A percentile compares a stretch with the other conserved stretches of the same genome.
These are phyloP conservation scores for Ditylenchus dipsaci DNA, from an alignment of 1,140 invertebrate species.

Conservation along the genomic window DNA sequence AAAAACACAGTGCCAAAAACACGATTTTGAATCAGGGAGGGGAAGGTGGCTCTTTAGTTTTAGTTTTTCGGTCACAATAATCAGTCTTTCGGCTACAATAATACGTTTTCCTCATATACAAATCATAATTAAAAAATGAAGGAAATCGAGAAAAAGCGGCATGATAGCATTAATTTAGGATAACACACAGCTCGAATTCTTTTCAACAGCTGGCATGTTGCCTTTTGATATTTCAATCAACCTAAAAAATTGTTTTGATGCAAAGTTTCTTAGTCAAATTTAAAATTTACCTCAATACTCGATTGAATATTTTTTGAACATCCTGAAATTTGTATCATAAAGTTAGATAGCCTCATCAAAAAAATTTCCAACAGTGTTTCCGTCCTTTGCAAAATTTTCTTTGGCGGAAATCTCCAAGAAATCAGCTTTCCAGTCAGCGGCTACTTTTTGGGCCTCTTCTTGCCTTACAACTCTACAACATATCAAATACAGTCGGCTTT, in stretches of 20 bases:
- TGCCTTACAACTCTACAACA: background rate
- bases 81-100: too few relatives aligned
- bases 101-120: too few relatives aligned
- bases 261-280: background rate
- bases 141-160: too few relatives aligned
- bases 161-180: too few relatives aligned
- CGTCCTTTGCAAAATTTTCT: background rate
- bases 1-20: too few relatives aligned
- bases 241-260: background rate
- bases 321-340: background rate
- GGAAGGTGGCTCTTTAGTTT: too few relatives aligned
- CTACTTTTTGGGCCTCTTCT: background rate
- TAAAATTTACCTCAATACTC: background rate
- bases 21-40: too few relatives aligned
- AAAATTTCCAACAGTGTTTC: background rate
- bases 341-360: background rate
- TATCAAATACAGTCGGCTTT: too few relatives aligned
- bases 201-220: background rate
- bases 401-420: background rate
- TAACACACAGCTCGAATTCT: too few relatives aligned
- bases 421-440: background rate
- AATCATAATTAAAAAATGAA: too few relatives aligned
- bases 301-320: background rate
- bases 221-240: background rate
- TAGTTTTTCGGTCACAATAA: too few relatives aligned